Percentiles rank a stretch among this genome's conserved stretches.
Evolutionary conservation across 2,797 vertebrate genomes (phyloP).

Genomic region (Enteromius unitaeniatus): DNA sequence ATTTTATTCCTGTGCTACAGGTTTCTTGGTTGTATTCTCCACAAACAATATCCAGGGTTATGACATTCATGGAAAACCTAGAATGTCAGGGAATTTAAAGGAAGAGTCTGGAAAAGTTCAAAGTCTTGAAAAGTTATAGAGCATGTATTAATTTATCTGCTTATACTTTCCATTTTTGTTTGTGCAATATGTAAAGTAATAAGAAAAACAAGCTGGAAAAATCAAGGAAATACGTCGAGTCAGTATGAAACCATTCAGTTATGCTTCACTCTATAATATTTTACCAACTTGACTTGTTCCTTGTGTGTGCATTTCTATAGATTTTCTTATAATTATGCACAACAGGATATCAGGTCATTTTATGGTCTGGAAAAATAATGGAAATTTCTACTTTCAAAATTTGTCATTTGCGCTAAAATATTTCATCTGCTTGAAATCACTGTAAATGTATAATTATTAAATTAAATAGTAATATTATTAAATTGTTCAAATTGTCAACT

Average conservation of each 20-base stretch:
- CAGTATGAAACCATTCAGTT: neutral
- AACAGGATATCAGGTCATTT: neutral
- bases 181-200: neutral
- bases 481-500: neutral
- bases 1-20: slow-evolving; percentile 3
- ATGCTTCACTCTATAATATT: neutral
- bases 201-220: too few relatives aligned
- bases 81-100: neutral
- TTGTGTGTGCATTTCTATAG: neutral
- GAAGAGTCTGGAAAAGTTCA: neutral
- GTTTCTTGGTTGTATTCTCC: neutral
- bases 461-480: too few relatives aligned
- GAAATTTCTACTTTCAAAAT: neutral
- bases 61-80: neutral
- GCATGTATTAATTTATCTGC: neutral
- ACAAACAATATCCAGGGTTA: neutral
- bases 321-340: neutral
- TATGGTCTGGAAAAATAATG: neutral
- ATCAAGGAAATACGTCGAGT: too few relatives aligned
- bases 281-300: neutral
- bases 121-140: neutral
- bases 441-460: neutral
- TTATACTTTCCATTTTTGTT: neutral
- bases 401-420: neutral
- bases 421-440: neutral